These are phyloP conservation scores for Lysandra coridon DNA, from an alignment of 2,888 invertebrate genomes.

Conservation along the genomic window DNA sequence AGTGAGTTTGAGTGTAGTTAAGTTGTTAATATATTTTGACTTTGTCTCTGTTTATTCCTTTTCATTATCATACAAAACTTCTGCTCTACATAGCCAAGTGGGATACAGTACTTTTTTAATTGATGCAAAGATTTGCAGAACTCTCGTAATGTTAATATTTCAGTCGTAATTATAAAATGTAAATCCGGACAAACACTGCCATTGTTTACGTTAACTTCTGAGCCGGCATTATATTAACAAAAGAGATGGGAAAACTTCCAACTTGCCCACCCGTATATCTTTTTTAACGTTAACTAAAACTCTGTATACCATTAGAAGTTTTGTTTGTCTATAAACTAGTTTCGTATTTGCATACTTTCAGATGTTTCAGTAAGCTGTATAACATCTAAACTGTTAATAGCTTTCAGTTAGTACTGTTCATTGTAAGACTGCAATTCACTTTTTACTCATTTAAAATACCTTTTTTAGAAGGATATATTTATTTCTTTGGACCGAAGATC, in stretches of 20 bases:
- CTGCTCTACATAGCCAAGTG: not conserved
- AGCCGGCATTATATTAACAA: slow-evolving; percentile 41
- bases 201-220: slow-evolving; percentile 36
- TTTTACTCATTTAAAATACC: too few species aligned
- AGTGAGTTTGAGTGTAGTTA: too few species aligned
- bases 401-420: not conserved
- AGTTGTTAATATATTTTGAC: too few species aligned
- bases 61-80: not conserved
- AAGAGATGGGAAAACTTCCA: slow-evolving; percentile 29
- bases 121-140: slow-evolving; percentile 16
- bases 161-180: slow-evolving; percentile 39
- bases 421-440: too few species aligned
- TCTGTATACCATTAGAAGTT: slow-evolving; percentile 2
- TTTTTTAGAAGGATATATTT: too few species aligned
- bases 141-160: slow-evolving; percentile 17
- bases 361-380: not conserved
- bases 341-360: slow-evolving; percentile 4
- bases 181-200: slow-evolving; percentile 37
- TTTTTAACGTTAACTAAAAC: slow-evolving; percentile 20
- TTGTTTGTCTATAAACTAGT: slow-evolving; percentile 13
- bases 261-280: slow-evolving; percentile 15
- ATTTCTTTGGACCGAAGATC: too few species aligned
- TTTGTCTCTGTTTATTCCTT: not conserved
- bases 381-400: not conserved
- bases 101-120: not conserved